A percentile compares a stretch with the other conserved stretches of the same genome.
Evolutionary conservation across 35 echinoderm and acorn worm species (phyloP).

Genomic region (Hemicentrotus pulcherrimus): DNA sequence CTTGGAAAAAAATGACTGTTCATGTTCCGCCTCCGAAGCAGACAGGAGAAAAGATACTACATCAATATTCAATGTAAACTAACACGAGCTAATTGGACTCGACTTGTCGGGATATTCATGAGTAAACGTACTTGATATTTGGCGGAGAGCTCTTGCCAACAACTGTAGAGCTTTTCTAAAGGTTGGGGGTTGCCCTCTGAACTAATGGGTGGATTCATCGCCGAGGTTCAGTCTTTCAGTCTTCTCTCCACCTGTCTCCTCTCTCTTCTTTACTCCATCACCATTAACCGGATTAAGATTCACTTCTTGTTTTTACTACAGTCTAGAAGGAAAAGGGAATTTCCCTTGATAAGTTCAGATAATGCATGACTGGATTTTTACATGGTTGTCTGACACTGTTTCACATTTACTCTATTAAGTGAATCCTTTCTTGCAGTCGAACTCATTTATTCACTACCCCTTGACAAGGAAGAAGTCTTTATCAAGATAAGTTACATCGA

Average conservation of each 20-base stretch:
- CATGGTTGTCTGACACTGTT: background rate
- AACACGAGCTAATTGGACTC: background rate
- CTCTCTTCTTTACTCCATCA: background rate
- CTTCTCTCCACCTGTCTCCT: background rate
- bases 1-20: background rate
- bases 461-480: background rate
- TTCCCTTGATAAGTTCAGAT: background rate
- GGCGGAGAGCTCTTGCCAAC: background rate
- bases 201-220: background rate
- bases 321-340: background rate
- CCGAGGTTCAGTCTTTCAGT: background rate
- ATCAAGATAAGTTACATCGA: no score
- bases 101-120: background rate
- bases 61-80: background rate
- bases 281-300: background rate
- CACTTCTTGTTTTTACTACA: background rate
- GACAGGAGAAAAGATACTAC: background rate
- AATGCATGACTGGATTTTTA: background rate
- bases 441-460: background rate
- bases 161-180: background rate
- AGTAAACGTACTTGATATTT: conserved; percentile 13
- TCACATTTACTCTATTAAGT: background rate
- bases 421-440: background rate
- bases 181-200: background rate
- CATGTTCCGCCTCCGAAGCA: background rate